Base-by-base conservation (phyloP, 2,888 invertebrate genomes). In the Pterostichus madidus region DNA sequence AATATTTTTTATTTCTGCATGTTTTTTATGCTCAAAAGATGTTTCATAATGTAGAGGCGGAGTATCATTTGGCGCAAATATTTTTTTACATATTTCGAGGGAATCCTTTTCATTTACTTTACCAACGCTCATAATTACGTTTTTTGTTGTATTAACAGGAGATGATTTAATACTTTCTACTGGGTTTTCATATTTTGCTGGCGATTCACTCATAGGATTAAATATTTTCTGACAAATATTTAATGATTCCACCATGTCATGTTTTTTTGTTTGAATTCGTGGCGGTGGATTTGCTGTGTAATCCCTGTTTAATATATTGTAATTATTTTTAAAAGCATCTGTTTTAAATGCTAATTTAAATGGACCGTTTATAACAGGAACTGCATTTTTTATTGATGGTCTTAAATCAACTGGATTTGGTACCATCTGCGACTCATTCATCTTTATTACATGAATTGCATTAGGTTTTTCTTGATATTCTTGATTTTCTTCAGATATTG, bases 341-440 rank as follows among this genome's bases (percentile, higher is more conserved):
- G 90, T 90, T 86, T 90, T 90, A 86, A 90, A 90, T 77, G 90
- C 90, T 79, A 90, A 86, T 87, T 90, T 91, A 84, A 91, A 89
- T 17, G 92, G 92, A 52, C 90, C 91, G 85, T 91, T 91, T 80
- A 92, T 91, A 78, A 91, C 91, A 32, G 91, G 89, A 11, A 88
- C 90, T 77, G 78, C 73, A 61, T 81, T 83, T 83, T 82, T 84
- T 31, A 59, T 68, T 13, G 64, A 32, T 7, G 78, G 31, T 59
- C 59, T 59, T 61, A n/a, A 61, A 44, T 61, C 61, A 39, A 46
- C n/a, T 10, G 52, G 64, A 17, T 71, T 71, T 32, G 85, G 80
- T 44, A 83, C 83, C 71, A 85, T 85, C 76, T 84, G 77, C 84
- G 85, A 86, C 86, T 77, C 88, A 86, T 77, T 88, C 17, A 88